Conservation (phyloP, 2,888 invertebrate genomes). For the Tipula confusa region DNA sequence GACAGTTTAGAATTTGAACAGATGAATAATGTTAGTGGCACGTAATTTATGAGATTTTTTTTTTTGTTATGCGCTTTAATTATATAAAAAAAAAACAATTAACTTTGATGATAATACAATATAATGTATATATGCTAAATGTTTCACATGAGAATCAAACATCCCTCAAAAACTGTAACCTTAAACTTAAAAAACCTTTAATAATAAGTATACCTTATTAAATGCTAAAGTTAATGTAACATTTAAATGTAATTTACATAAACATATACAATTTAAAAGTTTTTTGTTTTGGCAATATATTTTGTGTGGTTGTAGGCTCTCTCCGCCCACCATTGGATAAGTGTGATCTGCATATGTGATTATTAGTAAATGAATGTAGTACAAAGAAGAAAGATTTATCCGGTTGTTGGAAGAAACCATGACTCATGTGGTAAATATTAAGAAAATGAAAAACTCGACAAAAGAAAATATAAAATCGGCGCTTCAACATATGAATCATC, state of each 20-base stretch:
- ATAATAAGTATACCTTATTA: neutral
- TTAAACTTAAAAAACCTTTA: neutral
- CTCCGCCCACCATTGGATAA: neutral
- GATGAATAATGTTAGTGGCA: neutral
- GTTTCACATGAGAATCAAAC: neutral
- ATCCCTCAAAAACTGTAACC: neutral
- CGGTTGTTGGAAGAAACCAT: neutral
- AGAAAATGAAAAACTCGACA: neutral
- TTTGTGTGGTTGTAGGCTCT: neutral
- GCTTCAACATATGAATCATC: neutral
- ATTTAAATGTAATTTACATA: neutral
- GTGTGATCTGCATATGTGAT: neutral
- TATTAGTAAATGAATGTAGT: neutral
- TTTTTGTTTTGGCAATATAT: neutral
- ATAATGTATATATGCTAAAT: neutral
- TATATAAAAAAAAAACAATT: too few relatives aligned
- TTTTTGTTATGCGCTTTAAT: neutral
- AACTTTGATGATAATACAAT: too few relatives aligned
- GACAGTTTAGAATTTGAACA: constrained; percentile 3
- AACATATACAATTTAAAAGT: neutral
- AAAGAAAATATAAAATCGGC: neutral
- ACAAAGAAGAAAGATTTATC: neutral
- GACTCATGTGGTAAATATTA: neutral
- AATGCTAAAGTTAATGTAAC: neutral
- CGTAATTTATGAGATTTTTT: neutral